Percentiles rank a stretch among this genome's conserved stretches.
Conservation (phyloP, 2,797 vertebrate species). For the Hafferia zeledoni region DNA sequence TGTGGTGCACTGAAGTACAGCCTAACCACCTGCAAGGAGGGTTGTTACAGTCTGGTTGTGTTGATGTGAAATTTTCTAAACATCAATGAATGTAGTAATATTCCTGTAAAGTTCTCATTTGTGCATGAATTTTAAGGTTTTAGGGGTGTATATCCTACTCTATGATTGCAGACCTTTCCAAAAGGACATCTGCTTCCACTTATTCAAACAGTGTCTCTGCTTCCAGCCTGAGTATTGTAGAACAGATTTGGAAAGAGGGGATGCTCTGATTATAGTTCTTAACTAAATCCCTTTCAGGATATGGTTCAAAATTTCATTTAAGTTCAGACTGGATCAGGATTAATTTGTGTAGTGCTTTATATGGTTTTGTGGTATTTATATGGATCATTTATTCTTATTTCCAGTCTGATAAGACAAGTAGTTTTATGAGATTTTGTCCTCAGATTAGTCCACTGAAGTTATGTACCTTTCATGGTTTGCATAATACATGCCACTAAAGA, state of each 20-base stretch:
- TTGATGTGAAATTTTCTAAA: neutral
- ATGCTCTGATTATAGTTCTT: neutral
- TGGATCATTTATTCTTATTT: neutral
- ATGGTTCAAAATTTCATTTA: neutral
- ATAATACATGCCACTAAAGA: neutral
- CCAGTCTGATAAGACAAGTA: neutral
- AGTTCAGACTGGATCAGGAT: neutral
- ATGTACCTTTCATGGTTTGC: neutral
- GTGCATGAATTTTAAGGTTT: neutral
- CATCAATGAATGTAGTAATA: neutral
- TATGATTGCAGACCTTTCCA: neutral
- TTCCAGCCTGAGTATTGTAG: neutral
- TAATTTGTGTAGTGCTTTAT: neutral
- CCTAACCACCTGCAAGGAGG: neutral
- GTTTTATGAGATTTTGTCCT: neutral
- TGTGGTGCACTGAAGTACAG: neutral
- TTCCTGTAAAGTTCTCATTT: neutral
- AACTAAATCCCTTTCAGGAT: neutral
- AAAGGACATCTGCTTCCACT: neutral
- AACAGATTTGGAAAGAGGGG: neutral
- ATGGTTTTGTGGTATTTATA: neutral
- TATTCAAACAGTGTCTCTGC: neutral
- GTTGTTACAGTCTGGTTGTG: neutral
- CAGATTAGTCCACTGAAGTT: neutral
- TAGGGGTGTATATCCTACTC: neutral